Base-by-base conservation (phyloP, 2,888 invertebrate species). In the Caenorhabditis plicata region DNA sequence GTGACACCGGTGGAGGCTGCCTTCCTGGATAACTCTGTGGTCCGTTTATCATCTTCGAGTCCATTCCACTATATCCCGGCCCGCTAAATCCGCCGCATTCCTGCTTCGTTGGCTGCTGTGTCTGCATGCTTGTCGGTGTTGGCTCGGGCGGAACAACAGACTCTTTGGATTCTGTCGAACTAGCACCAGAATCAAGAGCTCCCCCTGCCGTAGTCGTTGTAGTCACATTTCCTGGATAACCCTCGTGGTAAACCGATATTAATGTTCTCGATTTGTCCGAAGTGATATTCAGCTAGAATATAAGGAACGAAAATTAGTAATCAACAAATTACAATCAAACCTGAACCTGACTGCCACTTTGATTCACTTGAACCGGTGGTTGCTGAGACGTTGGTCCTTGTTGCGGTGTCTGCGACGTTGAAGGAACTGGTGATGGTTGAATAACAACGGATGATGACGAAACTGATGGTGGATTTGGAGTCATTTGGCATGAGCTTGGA, bases 251-350 rank as follows among this genome's bases (percentile, higher is more conserved):
- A 17, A 79, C 79, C 20, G 73, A 75, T 36, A 79, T 79, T 20
- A 79, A 61, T 5, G 79, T 79, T 35, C 73, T 60, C 1, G 67
- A 49, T 32, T 68, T 55, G 20, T 77, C 77, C 5, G 78, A 76
- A 26, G 73, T 76, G 48, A 79, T 79, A 53, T 79, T 79, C 35
- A 79, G 69, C n/a, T n/a, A n/a, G n/a, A n/a, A n/a, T n/a, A n/a
- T n/a, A n/a, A n/a, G n/a, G n/a, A n/a, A n/a, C n/a, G n/a, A n/a
- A n/a, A n/a, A n/a, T n/a, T n/a, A n/a, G n/a, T n/a, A n/a, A n/a
- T n/a, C n/a, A n/a, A n/a, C n/a, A n/a, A n/a, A n/a, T n/a, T n/a
- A n/a, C n/a, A n/a, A n/a, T n/a, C n/a, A n/a, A n/a, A n/a, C n/a
- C 69, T 78, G 48, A 2, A 77, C 77, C 46, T 77, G 77, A 40